Evolutionary conservation across 1,140 invertebrate genomes (phyloP).

Genomic region (Sminthurinus signatus): DNA sequence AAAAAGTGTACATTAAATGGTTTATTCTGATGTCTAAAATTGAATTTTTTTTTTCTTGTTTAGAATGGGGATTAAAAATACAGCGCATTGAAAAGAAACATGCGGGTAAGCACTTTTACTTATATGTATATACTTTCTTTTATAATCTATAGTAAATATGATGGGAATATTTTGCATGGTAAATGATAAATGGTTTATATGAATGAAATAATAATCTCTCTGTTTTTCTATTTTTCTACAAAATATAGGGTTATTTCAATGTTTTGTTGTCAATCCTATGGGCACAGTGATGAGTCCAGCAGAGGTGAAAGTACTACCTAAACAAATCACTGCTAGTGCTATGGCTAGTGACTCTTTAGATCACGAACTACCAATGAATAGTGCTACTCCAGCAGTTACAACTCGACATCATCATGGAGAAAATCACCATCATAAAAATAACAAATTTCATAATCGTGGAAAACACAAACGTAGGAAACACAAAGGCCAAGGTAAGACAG

Average conservation of each 20-base stretch:
- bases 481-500: conserved; percentile 40
- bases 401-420: conserved; percentile 27
- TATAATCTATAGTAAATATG: too few species aligned
- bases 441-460: conserved; percentile 35
- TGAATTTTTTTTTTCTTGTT: conserved; percentile 43
- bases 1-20: too few species aligned
- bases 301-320: conserved; percentile 64
- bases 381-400: conserved; percentile 27
- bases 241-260: conserved; percentile 82
- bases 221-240: too few species aligned
- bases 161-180: too few species aligned
- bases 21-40: too few species aligned
- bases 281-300: conserved; percentile 59
- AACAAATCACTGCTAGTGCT: conserved; percentile 56
- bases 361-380: conserved; percentile 10
- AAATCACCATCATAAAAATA: conserved; percentile 36
- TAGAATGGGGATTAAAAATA: conserved; percentile 55
- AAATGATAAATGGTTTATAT: too few species aligned
- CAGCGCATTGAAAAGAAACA: conserved; percentile 67
- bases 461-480: conserved; percentile 38
- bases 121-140: too few species aligned
- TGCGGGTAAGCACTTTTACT: too few species aligned
- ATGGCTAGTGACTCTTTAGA: conserved; percentile 31
- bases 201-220: too few species aligned
- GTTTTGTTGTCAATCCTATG: conserved; percentile 74